phyloP scores from a whole-genome alignment of 2,113 vertebrate species.

The Acrocephalus kingi region DNA sequence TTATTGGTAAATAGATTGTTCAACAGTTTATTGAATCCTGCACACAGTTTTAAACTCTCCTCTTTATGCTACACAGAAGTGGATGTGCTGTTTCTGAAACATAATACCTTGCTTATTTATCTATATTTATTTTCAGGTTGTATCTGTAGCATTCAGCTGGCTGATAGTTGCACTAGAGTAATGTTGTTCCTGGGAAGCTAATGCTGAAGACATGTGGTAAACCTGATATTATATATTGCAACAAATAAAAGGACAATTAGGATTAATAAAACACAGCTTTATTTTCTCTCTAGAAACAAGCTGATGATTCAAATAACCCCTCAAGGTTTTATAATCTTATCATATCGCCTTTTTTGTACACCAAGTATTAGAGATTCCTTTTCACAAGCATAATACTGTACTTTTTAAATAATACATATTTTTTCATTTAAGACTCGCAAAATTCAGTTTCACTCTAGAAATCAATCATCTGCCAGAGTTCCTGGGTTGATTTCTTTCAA shows the following conservation, averaged over 20 bases:
- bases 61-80: neutral
- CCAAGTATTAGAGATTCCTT: neutral
- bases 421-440: neutral
- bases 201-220: slow-evolving; percentile 24
- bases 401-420: neutral
- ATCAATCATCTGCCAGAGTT: slow-evolving; percentile 31
- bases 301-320: neutral
- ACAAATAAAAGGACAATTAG: slow-evolving; percentile 24
- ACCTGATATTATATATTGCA: neutral
- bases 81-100: neutral
- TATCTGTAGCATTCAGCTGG: neutral
- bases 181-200: neutral
- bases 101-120: neutral
- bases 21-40: neutral
- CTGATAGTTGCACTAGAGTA: neutral
- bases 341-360: neutral
- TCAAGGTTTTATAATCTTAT: neutral
- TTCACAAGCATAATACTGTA: neutral
- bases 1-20: neutral
- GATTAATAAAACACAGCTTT: neutral
- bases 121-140: neutral
- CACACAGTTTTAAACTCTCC: neutral
- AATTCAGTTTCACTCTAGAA: slow-evolving; percentile 13
- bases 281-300: neutral
- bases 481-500: slow-evolving; percentile 44